Evolutionary conservation across 2,797 vertebrate species (phyloP).

Genomic region (Microctenopoma lineatum): DNA sequence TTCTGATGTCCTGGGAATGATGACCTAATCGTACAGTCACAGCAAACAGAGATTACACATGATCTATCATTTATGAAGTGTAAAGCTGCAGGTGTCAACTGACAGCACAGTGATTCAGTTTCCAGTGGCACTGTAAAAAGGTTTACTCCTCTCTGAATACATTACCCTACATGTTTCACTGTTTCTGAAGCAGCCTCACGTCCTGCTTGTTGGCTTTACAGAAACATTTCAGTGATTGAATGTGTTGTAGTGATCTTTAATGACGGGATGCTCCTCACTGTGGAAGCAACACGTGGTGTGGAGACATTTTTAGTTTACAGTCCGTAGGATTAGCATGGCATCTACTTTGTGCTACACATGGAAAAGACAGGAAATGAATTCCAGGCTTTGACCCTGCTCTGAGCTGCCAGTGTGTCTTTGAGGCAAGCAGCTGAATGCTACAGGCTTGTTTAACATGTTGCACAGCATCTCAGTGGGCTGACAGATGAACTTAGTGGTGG

Average conservation of each 20-base stretch:
- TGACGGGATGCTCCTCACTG: not conserved
- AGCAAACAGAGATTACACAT: no score
- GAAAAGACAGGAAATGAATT: conserved; percentile 24
- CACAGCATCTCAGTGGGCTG: conserved; percentile 31
- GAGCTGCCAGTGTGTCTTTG: conserved; percentile 14
- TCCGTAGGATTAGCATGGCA: conserved; percentile 10
- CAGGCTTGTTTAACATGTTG: conserved; percentile 41
- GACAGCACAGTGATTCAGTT: no score
- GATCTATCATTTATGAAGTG: no score
- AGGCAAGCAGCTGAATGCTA: conserved; percentile 48
- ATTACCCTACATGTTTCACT: not conserved
- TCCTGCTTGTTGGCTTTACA: not conserved
- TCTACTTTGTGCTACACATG: not conserved
- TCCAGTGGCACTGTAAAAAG: no score
- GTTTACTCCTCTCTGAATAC: not conserved
- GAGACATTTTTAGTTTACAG: conserved; percentile 3
- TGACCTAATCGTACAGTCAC: no score
- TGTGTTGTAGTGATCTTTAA: not conserved
- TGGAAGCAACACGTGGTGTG: not conserved
- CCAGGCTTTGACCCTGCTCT: not conserved
- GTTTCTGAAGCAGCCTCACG: no score
- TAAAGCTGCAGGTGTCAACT: no score
- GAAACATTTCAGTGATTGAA: not conserved
- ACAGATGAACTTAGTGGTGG: conserved; percentile 49
- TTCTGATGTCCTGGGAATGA: no score